phyloP scores from a whole-genome alignment of 1,140 invertebrate species.

The Paraescarpia echinospica region DNA sequence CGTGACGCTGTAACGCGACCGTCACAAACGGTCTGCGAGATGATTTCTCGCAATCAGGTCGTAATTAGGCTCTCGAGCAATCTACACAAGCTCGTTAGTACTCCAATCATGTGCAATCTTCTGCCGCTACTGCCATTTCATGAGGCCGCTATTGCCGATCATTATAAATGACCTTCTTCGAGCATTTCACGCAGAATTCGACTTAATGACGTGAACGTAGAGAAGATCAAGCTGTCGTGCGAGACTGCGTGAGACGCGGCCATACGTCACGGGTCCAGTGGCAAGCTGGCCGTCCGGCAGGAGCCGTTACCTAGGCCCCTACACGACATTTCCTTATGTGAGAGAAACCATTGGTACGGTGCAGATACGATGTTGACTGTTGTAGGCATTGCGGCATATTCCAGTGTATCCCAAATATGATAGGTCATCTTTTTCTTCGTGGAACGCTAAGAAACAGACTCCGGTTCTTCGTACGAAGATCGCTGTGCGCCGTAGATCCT shows the following conservation, averaged over 20 bases:
- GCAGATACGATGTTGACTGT: background rate
- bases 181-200: background rate
- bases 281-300: background rate
- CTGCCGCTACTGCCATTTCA: background rate
- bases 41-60: background rate
- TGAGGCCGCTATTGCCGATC: background rate
- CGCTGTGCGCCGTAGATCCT: no score
- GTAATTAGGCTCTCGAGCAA: background rate
- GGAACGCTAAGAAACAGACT: no score
- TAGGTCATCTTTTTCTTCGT: no score
- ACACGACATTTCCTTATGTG: no score
- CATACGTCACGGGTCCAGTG: background rate
- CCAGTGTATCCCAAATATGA: no score
- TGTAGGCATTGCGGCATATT: background rate
- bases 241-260: background rate
- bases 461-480: no score
- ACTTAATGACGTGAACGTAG: background rate
- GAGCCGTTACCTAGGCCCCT: no score
- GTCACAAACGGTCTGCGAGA: background rate
- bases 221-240: background rate
- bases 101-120: background rate
- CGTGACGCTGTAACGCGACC: background rate
- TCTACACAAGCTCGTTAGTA: background rate
- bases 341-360: background rate
- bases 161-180: slow-evolving; percentile 6